Conservation (phyloP, 2,797 vertebrate species). For the Ctenosaura bakeri region DNA sequence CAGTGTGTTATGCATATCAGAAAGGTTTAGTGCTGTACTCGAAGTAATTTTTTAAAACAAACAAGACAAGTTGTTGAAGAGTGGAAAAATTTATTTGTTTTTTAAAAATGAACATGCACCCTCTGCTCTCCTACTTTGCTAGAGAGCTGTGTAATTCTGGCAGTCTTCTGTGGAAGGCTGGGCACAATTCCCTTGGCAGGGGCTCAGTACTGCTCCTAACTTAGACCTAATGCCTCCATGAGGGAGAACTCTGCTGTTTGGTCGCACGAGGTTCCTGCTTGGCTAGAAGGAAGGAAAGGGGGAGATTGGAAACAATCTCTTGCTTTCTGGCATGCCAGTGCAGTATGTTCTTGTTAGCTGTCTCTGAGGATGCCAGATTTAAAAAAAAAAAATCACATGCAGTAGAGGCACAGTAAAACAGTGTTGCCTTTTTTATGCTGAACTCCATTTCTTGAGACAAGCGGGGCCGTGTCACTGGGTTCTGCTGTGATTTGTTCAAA, state of each 20-base stretch:
- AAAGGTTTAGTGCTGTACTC: accelerated
- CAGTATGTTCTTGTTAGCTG: neutral
- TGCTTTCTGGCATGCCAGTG: neutral
- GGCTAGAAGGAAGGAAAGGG: neutral
- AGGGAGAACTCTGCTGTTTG: neutral
- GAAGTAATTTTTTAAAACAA: neutral
- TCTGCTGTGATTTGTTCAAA: neutral
- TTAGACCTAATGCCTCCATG: neutral
- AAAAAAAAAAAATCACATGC: neutral
- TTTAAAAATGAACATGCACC: neutral
- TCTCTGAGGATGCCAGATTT: neutral
- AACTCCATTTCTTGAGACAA: neutral
- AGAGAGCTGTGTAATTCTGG: constrained; percentile 29
- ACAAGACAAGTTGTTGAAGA: neutral
- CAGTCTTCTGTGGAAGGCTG: constrained; percentile 26
- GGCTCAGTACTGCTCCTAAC: accelerated
- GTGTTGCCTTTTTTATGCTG: neutral
- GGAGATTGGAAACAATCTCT: neutral
- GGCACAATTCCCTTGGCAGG: accelerated
- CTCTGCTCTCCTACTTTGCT: neutral
- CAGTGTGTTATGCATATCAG: neutral
- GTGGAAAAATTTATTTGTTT: constrained; percentile 49
- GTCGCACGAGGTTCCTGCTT: constrained; percentile 8
- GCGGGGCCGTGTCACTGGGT: neutral
- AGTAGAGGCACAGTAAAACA: neutral